Conservation (phyloP, 2,888 invertebrate species). For the Sturmia bella region DNA sequence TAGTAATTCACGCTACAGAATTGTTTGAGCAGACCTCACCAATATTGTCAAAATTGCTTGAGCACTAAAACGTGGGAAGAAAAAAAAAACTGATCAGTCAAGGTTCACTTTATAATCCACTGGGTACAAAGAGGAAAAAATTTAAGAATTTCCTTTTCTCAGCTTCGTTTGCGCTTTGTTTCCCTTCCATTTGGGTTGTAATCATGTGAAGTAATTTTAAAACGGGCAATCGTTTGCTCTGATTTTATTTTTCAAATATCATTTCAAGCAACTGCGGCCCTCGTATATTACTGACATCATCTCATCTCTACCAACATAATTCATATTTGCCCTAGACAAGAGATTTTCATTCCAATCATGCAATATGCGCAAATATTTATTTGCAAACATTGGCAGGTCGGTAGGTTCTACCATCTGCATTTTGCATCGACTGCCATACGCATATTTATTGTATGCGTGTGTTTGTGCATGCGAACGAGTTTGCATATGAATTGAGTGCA, state of each 20-base stretch:
- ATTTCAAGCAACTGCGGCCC: conserved; percentile 3
- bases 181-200: too few relatives aligned
- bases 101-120: too few relatives aligned
- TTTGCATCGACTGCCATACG: background rate
- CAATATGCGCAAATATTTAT: conserved; percentile 34
- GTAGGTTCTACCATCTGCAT: background rate
- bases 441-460: background rate
- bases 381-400: conserved; percentile 19
- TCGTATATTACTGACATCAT: conserved; percentile 55
- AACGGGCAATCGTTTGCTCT: too few relatives aligned
- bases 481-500: conserved; percentile 54
- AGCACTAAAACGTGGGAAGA: too few relatives aligned
- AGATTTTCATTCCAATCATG: conserved; percentile 29
- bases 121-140: too few relatives aligned
- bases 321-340: conserved; percentile 51
- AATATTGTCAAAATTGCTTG: too few relatives aligned
- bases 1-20: too few relatives aligned
- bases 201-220: too few relatives aligned
- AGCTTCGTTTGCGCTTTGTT: too few relatives aligned
- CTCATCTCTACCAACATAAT: conserved; percentile 29
- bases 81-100: too few relatives aligned
- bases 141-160: too few relatives aligned
- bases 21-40: too few relatives aligned
- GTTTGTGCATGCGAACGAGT: background rate
- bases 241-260: background rate